These are phyloP conservation scores for Hydrolagus colliei DNA, from an alignment of 2,797 vertebrate species.

Conservation along the genomic window DNA sequence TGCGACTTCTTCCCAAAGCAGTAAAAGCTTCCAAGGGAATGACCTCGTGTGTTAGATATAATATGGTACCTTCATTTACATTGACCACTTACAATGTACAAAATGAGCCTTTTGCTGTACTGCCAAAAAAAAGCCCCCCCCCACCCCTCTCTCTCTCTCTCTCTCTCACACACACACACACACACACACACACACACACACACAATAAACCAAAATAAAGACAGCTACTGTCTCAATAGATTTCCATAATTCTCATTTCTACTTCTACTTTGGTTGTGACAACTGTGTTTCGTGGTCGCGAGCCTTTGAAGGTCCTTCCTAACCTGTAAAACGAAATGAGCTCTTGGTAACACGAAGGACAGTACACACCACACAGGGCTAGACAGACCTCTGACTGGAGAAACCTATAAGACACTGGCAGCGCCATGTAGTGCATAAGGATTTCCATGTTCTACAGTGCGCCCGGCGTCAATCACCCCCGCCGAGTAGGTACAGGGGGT, in stretches of 20 bases:
- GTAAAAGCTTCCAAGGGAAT: background rate
- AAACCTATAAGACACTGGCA: background rate
- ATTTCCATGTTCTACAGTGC: background rate
- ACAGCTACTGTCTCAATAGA: background rate
- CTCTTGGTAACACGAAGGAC: background rate
- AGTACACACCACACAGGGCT: background rate
- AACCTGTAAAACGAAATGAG: background rate
- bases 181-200: background rate
- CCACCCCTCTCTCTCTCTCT: too few species aligned
- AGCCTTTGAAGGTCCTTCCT: background rate
- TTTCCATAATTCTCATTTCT: background rate
- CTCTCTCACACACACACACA: background rate
- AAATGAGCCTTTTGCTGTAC: background rate
- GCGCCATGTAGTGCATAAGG: background rate
- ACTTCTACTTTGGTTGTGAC: background rate
- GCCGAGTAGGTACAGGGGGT: too few species aligned
- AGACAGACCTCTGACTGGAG: background rate
- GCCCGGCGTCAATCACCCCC: background rate
- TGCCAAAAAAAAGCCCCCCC: background rate
- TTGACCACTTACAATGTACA: background rate
- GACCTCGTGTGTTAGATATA: background rate
- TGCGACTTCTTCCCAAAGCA: background rate
- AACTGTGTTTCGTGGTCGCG: background rate
- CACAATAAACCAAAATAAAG: background rate
- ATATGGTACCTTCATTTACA: background rate